A percentile compares a stretch with the other conserved stretches of the same genome.
These are phyloP conservation scores for Hemichromis elongatus DNA, from an alignment of 2,113 vertebrate species.

Conservation along the genomic window DNA sequence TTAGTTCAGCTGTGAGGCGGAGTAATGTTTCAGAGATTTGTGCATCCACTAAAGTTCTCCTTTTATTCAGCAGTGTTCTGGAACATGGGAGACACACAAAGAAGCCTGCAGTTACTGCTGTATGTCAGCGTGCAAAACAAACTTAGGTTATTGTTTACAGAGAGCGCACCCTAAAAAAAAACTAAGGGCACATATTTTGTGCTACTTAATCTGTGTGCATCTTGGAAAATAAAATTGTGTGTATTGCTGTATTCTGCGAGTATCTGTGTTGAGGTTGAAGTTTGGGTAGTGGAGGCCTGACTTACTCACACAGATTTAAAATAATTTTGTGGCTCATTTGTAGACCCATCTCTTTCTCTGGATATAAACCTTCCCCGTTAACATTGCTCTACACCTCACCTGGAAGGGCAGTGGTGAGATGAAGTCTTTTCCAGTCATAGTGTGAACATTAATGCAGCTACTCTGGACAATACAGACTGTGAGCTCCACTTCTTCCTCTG, in stretches of 20 bases:
- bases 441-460: slow-evolving; percentile 92
- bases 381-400: slow-evolving; percentile 62
- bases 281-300: not conserved
- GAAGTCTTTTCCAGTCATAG: slow-evolving; percentile 91
- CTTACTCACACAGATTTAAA: not conserved
- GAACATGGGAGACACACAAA: not conserved
- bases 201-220: not conserved
- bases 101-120: not conserved
- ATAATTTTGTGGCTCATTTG: not conserved
- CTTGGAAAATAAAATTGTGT: not conserved
- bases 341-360: not conserved
- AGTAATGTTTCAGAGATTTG: not conserved
- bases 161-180: not conserved
- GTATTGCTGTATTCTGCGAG: not conserved
- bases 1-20: not conserved
- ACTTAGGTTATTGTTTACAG: not conserved
- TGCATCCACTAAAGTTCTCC: not conserved
- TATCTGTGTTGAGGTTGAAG: not conserved
- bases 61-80: not conserved
- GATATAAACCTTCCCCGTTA: not conserved
- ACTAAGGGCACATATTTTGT: not conserved
- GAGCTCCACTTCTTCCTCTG: slow-evolving; percentile 71
- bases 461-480: slow-evolving; percentile 91
- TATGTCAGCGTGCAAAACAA: not conserved
- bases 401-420: slow-evolving; percentile 93